Base-by-base conservation (phyloP, 1,140 invertebrate species). In the Drosophila ogumai region DNA sequence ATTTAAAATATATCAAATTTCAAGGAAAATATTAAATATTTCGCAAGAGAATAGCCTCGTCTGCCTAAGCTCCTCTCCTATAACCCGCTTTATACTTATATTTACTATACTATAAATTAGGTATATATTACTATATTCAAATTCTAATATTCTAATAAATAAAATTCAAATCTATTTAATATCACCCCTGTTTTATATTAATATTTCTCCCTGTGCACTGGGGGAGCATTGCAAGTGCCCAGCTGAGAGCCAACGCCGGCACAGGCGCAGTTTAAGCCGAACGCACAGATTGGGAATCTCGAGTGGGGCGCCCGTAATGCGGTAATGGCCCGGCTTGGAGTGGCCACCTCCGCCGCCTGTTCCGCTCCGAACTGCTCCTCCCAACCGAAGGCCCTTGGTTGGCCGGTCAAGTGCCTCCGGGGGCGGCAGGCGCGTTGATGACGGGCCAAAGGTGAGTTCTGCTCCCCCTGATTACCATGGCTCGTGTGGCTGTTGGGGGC, bases 251-350 rank as follows among this genome's bases (percentile, higher is more conserved):
- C 68, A n/a, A 58, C 44, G 75, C 44, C 73, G 77, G 81, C 84
- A 81, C 52, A 88, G 85, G 84, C 84, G 84, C 84, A 88, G 73
- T 88, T 49, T 56, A 81, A 66, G 76, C 73, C 75, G 34, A 46
- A 56, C 58, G 72, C 78, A 56, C 74, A 81, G 82, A 85, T 82
- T 87, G 84, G 22, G 38, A 55, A 47, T 66, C 59, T 73, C 66
- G 64, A 77, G 75, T 72, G 81, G 73, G 50, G 69, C 61, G 65
- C 75, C 69, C 55, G 34, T 77, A 77, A 77, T 87, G 85, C 67
- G 84, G 57, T 88, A 88, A 87, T 82, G 59, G 63, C 55, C 44
- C 44, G 56, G 56, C 66, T 60, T 46, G 38, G 57, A 56, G 56
- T 34, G 40, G 22, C 43, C 38, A 52, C 41, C 49, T 28, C 66